phyloP scores from a whole-genome alignment of 1,140 invertebrate species.

The Drosophila kohkoa region DNA sequence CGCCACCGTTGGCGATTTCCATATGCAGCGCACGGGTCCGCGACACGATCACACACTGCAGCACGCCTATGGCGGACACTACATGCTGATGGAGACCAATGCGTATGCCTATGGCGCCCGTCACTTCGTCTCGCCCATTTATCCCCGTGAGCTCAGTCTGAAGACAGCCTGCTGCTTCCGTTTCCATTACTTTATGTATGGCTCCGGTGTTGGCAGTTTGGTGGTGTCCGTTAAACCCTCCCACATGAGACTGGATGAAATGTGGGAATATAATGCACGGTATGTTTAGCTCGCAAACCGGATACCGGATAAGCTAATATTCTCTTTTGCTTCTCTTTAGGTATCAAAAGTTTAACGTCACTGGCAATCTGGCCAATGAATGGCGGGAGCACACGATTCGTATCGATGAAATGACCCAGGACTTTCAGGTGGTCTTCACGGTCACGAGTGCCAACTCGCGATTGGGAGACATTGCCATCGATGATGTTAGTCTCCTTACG shows the following conservation, averaged over 20 bases:
- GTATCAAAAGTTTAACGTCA: conserved; percentile 41
- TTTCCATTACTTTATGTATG: conserved; percentile 81
- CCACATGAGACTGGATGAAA: conserved; percentile 34
- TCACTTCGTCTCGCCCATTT: conserved; percentile 70
- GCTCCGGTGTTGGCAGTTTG: conserved; percentile 66
- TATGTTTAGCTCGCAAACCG: conserved; percentile 22
- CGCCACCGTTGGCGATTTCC: conserved; percentile 46
- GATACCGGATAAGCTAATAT: conserved; percentile 8
- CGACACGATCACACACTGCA: conserved; percentile 73
- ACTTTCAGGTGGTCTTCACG: conserved; percentile 75
- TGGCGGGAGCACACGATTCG: conserved; percentile 75
- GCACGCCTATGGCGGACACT: conserved; percentile 63
- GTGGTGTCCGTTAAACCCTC: conserved; percentile 69
- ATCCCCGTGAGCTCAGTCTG: conserved; percentile 55
- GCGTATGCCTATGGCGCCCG: conserved; percentile 7
- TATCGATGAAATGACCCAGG: conserved; percentile 68
- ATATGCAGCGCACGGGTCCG: conserved; percentile 65
- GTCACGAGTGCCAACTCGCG: conserved; percentile 38
- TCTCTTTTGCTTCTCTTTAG: conserved; percentile 14
- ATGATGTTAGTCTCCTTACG: conserved; percentile 74
- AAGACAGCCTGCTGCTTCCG: conserved; percentile 77
- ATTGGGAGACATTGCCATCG: conserved; percentile 80
- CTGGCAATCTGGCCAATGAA: conserved; percentile 56
- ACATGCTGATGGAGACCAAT: conserved; percentile 74
- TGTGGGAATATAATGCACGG: conserved; percentile 46